Base-by-base conservation (phyloP, 2,113 vertebrate genomes). In the Pedionomus torquatus region DNA sequence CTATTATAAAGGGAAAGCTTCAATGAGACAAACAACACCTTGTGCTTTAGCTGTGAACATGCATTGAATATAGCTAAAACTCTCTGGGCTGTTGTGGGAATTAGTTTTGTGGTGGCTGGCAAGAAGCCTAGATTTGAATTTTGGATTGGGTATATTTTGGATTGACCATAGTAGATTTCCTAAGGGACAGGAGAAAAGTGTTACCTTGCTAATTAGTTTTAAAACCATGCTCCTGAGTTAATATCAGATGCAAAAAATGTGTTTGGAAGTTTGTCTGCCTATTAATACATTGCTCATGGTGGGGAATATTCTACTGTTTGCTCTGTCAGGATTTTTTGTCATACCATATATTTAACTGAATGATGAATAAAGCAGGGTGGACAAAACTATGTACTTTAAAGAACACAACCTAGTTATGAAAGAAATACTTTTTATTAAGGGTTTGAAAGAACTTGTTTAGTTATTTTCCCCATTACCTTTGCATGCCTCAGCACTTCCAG, bases 201-300 rank as follows among this genome's bases (percentile, higher is more conserved):
- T 84, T 71, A 48, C 69, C 16, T 60, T 87, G 48, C 24, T 94
- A 93, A 92, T 91, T 76, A 91, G 39, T 87, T 93, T 65, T 78
- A 65, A 95, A 94, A 82, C 20, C 46, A 12, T 46, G 21, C 23
- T 83, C 17, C 26, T 35, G 23, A 78, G 39, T 85, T 84, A 76
- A 28, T 81, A 20, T 60, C 31, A 70, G 55, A 63, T 5, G 28
- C 43, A 87, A 87, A 35, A 66, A 84, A 87, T 6, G 4, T 24
- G 11, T 79, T 66, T 77, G 41, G 41, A 77, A 20, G 39, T 89
- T 92, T 69, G 39, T 24, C 48, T 64, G 21, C 55, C 28, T 83
- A 30, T 81, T 89, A 74, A 80, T 46, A 58, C 10, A 17, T 58
- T 66, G 41, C 60, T 89, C 1, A 1, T 43, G 30, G n/a, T 74